These are phyloP conservation scores for Suricata suricatta DNA, from an alignment of 2,113 vertebrate genomes.

Conservation along the genomic window DNA sequence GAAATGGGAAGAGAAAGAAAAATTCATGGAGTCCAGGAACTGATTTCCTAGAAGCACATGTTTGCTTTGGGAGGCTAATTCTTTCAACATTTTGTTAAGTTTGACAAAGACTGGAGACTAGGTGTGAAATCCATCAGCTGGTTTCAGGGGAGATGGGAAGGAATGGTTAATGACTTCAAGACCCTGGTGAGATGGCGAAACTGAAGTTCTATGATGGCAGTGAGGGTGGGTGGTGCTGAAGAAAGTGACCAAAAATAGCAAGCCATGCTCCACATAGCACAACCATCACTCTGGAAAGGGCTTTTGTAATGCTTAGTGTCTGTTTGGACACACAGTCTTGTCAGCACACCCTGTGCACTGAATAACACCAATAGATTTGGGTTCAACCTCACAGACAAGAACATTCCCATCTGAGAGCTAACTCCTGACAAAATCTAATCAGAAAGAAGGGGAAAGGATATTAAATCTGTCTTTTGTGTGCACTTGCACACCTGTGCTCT, in stretches of 20 bases:
- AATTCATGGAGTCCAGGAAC: neutral
- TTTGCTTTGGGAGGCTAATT: neutral
- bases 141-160: neutral
- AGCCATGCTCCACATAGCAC: neutral
- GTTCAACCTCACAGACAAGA: neutral
- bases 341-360: fast-evolving
- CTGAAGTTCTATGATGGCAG: neutral
- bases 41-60: neutral
- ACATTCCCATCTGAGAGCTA: neutral
- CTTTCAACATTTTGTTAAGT: neutral
- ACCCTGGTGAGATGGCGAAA: neutral
- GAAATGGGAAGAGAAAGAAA: neutral
- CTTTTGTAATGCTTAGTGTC: neutral
- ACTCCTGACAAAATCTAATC: neutral
- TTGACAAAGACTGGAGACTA: neutral
- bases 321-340: neutral
- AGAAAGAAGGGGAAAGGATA: neutral
- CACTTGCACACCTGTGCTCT: too few species aligned
- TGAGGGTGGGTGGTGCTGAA: neutral
- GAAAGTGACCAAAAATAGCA: neutral
- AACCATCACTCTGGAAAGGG: neutral
- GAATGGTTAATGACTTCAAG: neutral
- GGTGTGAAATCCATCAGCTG: neutral
- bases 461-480: neutral
- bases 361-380: neutral